Percentiles rank a stretch among this genome's conserved stretches.
phyloP scores from a whole-genome alignment of 2,888 invertebrate species.

The Hybos culiciformis region DNA sequence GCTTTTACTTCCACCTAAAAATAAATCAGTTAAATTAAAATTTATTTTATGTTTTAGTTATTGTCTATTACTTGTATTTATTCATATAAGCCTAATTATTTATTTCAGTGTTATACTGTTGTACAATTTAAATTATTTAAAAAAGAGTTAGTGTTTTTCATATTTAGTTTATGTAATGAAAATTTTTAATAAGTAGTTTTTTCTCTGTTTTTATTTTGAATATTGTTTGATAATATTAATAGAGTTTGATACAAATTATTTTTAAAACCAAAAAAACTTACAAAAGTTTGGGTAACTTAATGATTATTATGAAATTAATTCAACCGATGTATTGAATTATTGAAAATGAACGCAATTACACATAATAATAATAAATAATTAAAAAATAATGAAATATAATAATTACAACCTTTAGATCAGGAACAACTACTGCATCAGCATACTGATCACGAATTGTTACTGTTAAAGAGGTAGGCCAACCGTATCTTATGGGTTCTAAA shows the following conservation, averaged over 20 bases:
- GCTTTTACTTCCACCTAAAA: slow-evolving; percentile 34
- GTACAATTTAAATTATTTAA: no score
- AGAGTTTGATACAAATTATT: no score
- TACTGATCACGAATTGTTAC: slow-evolving; percentile 82
- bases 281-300: no score
- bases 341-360: background rate
- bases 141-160: no score
- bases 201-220: no score
- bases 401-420: slow-evolving; percentile 59
- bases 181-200: no score
- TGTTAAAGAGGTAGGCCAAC: slow-evolving; percentile 72
- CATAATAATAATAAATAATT: background rate
- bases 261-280: no score
- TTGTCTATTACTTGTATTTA: no score
- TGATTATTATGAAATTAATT: background rate
- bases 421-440: slow-evolving; percentile 71
- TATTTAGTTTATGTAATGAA: no score
- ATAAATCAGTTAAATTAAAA: background rate
- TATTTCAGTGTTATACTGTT: no score
- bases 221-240: no score
- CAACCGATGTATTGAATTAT: background rate
- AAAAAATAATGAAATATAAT: slow-evolving; percentile 5
- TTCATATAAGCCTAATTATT: no score
- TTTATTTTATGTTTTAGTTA: background rate
- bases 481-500: slow-evolving; percentile 55